Conservation (phyloP, 1,140 invertebrate genomes). For the Campoletis sonorensis region DNA sequence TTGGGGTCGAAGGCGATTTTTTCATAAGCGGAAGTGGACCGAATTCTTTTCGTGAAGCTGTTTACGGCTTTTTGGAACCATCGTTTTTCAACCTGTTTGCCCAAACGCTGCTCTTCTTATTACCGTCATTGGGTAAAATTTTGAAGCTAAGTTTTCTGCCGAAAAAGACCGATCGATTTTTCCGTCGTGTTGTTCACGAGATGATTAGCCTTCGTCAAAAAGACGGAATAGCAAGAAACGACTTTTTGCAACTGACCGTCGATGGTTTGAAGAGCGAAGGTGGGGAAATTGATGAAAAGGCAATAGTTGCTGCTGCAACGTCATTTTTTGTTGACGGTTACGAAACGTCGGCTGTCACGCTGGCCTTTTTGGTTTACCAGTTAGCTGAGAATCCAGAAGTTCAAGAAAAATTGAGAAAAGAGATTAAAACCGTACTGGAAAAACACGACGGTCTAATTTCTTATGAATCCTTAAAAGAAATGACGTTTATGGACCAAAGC, state of each 20-base stretch:
- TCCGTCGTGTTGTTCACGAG: conserved; percentile 42
- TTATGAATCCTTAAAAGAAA: conserved; percentile 78
- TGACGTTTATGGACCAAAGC: conserved; percentile 79
- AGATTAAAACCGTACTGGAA: conserved; percentile 72
- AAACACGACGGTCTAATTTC: conserved; percentile 76
- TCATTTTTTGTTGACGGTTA: conserved; percentile 72
- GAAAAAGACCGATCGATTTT: conserved; percentile 39
- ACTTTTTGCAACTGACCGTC: conserved; percentile 60
- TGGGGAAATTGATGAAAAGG: conserved; percentile 51
- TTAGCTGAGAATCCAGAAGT: conserved; percentile 73
- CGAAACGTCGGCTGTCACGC: conserved; percentile 75
- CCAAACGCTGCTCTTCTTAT: conserved; percentile 24
- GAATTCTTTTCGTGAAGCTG: conserved; percentile 51
- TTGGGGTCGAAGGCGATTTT: conserved; percentile 69
- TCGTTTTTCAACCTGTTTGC: neutral
- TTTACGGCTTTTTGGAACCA: conserved; percentile 54
- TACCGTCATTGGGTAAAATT: conserved; percentile 16
- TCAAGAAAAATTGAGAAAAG: conserved; percentile 74
- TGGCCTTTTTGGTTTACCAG: conserved; percentile 59
- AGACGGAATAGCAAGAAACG: conserved; percentile 48
- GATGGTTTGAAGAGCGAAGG: conserved; percentile 51
- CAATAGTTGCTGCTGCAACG: conserved; percentile 55
- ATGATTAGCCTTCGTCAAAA: conserved; percentile 33
- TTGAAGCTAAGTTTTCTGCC: conserved; percentile 38
- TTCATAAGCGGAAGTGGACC: conserved; percentile 49